Conservation (phyloP, 2,113 vertebrate species). For the Hyperopisus bebe region DNA sequence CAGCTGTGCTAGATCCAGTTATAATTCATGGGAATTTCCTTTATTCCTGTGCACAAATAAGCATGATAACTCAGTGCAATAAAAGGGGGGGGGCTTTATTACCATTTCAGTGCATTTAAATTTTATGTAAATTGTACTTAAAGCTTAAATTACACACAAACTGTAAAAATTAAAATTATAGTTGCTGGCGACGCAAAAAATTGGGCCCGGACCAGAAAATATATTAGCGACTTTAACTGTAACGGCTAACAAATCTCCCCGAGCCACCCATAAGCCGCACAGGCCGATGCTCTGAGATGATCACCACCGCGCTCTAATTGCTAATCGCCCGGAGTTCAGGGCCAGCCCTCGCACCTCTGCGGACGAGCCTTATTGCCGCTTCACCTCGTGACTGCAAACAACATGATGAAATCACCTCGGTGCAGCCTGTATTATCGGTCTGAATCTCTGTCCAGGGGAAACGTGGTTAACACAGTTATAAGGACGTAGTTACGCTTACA, state of each 20-base stretch:
- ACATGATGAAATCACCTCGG: neutral
- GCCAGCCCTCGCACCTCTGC: neutral
- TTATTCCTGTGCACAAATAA: neutral
- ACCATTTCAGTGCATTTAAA: neutral
- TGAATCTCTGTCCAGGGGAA: neutral
- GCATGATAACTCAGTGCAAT: neutral
- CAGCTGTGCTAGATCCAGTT: neutral
- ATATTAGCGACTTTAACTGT: neutral
- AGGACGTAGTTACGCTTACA: neutral
- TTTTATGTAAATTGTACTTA: constrained; percentile 1
- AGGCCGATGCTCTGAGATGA: neutral
- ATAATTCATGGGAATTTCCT: neutral
- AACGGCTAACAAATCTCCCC: neutral
- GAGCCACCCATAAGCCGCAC: neutral
- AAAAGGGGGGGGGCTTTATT: neutral
- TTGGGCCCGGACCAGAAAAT: neutral
- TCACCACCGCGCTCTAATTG: neutral
- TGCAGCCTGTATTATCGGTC: neutral
- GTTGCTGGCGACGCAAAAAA: neutral
- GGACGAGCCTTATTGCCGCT: neutral
- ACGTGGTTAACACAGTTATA: neutral
- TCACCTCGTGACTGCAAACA: neutral
- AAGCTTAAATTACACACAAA: constrained; percentile 1
- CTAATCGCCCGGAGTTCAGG: neutral
- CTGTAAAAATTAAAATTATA: neutral